Percentiles rank a stretch among this genome's conserved stretches.
These are phyloP conservation scores for Cantharis nigra DNA, from an alignment of 2,888 invertebrate genomes.

Conservation along the genomic window DNA sequence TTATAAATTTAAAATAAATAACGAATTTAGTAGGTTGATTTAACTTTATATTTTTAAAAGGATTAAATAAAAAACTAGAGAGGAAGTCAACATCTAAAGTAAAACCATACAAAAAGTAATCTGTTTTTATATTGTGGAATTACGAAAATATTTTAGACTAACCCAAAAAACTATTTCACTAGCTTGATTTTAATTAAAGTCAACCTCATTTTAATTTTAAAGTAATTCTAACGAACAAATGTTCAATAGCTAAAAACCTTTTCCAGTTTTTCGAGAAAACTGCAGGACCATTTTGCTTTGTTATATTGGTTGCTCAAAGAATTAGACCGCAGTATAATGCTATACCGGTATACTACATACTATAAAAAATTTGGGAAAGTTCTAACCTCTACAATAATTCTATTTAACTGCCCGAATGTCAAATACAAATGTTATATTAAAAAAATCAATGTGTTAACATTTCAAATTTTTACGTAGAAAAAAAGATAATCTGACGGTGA, in stretches of 20 bases:
- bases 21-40: not conserved
- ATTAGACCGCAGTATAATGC: not conserved
- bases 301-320: not conserved
- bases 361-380: not conserved
- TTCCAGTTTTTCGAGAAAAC: not conserved
- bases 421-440: not conserved
- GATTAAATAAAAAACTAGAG: not conserved
- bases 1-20: not conserved
- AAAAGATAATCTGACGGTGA: not conserved
- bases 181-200: not conserved
- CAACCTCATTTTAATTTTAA: not conserved
- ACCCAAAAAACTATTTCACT: not conserved
- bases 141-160: not conserved
- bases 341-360: not conserved
- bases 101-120: not conserved
- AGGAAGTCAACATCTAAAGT: not conserved
- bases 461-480: not conserved
- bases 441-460: not conserved
- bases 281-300: not conserved
- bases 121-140: not conserved
- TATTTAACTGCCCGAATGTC: not conserved
- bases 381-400: not conserved
- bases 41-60: not conserved
- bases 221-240: not conserved
- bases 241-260: not conserved